Percentiles rank a stretch among this genome's conserved stretches.
Evolutionary conservation across 2,797 vertebrate species (phyloP).

Genomic region (Alca torda): DNA sequence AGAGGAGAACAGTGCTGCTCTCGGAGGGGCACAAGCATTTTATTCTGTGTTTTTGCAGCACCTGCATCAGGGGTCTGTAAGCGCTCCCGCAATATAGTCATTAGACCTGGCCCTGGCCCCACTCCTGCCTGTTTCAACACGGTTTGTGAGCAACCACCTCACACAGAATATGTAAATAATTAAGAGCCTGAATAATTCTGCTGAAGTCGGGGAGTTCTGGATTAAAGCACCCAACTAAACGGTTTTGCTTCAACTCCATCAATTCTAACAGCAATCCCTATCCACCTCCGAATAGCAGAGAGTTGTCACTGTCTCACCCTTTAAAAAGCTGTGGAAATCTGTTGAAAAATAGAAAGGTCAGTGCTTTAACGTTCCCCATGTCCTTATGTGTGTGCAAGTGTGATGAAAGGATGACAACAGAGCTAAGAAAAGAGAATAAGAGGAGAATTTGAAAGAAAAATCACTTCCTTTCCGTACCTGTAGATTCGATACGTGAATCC

Average conservation of each 20-base stretch:
- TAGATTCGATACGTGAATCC: not conserved
- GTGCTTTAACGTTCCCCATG: not conserved
- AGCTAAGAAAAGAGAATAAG: not conserved
- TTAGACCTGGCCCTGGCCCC: not conserved
- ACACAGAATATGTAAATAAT: not conserved
- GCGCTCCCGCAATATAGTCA: not conserved
- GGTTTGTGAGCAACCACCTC: not conserved
- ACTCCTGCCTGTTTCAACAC: not conserved
- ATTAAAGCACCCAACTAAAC: not conserved
- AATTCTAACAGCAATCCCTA: not conserved
- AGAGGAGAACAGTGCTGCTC: rapidly evolving
- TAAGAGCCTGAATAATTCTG: not conserved
- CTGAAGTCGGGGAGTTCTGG: not conserved
- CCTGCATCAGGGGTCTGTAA: not conserved
- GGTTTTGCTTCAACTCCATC: not conserved
- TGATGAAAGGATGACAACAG: not conserved
- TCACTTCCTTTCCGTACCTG: conserved; percentile 3
- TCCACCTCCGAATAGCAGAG: not conserved
- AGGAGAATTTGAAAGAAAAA: not conserved
- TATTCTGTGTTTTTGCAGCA: not conserved
- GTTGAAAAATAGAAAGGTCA: not conserved
- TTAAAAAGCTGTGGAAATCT: not conserved
- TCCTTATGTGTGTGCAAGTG: not conserved
- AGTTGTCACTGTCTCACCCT: not conserved
- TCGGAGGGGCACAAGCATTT: not conserved